A percentile compares a stretch with the other conserved stretches of the same genome.
Conservation (phyloP, 2,113 vertebrate genomes). For the Tichodroma muraria region DNA sequence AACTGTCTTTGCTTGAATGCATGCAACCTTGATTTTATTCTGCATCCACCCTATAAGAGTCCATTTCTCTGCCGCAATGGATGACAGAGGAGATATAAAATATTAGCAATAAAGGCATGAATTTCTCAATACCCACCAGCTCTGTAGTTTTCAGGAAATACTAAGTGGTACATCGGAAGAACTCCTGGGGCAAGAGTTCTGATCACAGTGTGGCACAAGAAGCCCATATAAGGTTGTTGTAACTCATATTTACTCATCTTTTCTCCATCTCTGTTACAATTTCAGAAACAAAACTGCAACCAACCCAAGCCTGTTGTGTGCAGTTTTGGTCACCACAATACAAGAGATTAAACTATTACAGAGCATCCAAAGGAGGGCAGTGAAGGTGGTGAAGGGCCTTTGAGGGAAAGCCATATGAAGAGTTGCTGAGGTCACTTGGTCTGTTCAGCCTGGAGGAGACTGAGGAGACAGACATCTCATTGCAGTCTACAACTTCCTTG, state of each 20-base stretch:
- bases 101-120: neutral
- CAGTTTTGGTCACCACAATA: neutral
- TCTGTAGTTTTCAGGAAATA: neutral
- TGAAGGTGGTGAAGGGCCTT: neutral
- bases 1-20: neutral
- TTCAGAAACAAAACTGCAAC: neutral
- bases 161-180: neutral
- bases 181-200: neutral
- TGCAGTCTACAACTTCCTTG: rapidly evolving
- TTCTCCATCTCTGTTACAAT: neutral
- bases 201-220: neutral
- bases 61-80: neutral
- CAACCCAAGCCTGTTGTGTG: neutral
- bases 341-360: neutral
- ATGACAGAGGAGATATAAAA: neutral
- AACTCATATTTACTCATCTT: neutral
- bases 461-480: neutral
- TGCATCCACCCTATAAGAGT: neutral
- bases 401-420: rapidly evolving
- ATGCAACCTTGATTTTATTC: neutral
- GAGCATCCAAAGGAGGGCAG: neutral
- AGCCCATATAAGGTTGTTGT: neutral
- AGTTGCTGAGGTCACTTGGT: neutral
- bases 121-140: neutral
- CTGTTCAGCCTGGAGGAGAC: neutral